Percentiles rank a stretch among this genome's conserved stretches.
phyloP scores from a whole-genome alignment of 1,140 invertebrate species.

The Cyphomyrmex costatus region DNA sequence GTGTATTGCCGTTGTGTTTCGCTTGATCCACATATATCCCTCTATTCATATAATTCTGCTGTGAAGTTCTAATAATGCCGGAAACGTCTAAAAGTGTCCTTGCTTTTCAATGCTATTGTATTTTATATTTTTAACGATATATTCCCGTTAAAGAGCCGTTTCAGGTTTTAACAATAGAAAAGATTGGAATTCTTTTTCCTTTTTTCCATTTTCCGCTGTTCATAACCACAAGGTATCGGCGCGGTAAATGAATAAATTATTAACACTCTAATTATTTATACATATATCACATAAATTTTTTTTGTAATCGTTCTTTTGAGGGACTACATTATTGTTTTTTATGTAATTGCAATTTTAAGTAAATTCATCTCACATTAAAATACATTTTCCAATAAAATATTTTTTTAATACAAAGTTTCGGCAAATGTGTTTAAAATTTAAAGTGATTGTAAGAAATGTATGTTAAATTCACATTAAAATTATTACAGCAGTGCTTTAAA shows the following conservation, averaged over 20 bases:
- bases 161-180: not conserved
- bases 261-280: not conserved
- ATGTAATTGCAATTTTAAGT: no score
- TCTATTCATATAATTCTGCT: slow-evolving; percentile 7
- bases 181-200: not conserved
- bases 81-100: not conserved
- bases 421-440: no score
- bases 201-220: slow-evolving; percentile 5
- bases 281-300: no score
- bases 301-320: no score
- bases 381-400: no score
- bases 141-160: not conserved
- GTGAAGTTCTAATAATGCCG: not conserved
- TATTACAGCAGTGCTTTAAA: no score
- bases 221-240: not conserved
- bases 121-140: slow-evolving; percentile 23
- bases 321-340: no score
- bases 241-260: not conserved
- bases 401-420: no score
- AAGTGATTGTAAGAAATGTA: no score
- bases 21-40: not conserved
- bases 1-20: not conserved
- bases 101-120: not conserved
- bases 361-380: no score
- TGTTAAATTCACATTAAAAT: no score